These are phyloP conservation scores for Oreochromis spilurus DNA, from an alignment of 2,113 vertebrate genomes.

Conservation along the genomic window DNA sequence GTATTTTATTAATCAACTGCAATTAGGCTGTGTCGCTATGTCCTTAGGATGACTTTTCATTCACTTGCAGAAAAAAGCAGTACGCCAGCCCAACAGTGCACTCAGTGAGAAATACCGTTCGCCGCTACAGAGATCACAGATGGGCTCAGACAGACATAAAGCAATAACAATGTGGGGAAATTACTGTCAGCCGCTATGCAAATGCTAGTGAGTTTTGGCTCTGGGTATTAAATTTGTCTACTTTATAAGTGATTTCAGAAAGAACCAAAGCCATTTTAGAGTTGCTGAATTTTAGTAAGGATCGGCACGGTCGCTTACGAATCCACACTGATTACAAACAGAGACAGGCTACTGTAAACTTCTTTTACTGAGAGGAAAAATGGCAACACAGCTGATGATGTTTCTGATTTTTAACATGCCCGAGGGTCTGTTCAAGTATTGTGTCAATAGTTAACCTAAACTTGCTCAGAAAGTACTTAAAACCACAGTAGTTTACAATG, in stretches of 20 bases:
- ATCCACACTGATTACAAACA: neutral
- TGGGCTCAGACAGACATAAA: slow-evolving; percentile 21
- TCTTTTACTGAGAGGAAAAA: neutral
- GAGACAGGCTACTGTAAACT: neutral
- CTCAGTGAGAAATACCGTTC: neutral
- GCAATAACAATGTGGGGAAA: slow-evolving; percentile 17
- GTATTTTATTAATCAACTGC: slow-evolving; percentile 69
- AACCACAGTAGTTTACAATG: neutral
- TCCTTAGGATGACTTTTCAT: slow-evolving; percentile 64
- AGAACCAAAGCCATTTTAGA: neutral
- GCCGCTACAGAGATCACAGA: slow-evolving; percentile 24
- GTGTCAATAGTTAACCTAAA: neutral
- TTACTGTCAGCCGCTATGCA: neutral
- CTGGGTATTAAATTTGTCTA: neutral
- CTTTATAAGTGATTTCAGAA: neutral
- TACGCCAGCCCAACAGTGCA: neutral
- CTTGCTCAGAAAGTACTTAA: neutral
- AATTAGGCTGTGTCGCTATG: slow-evolving; percentile 48
- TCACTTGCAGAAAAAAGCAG: neutral
- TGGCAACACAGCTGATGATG: neutral
- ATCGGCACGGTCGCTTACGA: accelerated
- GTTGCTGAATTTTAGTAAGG: neutral
- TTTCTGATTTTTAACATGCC: neutral
- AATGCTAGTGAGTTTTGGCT: neutral
- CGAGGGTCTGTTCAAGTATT: accelerated